phyloP scores from a whole-genome alignment of 2,888 invertebrate species.

The Troglohyphantes excavatus region DNA sequence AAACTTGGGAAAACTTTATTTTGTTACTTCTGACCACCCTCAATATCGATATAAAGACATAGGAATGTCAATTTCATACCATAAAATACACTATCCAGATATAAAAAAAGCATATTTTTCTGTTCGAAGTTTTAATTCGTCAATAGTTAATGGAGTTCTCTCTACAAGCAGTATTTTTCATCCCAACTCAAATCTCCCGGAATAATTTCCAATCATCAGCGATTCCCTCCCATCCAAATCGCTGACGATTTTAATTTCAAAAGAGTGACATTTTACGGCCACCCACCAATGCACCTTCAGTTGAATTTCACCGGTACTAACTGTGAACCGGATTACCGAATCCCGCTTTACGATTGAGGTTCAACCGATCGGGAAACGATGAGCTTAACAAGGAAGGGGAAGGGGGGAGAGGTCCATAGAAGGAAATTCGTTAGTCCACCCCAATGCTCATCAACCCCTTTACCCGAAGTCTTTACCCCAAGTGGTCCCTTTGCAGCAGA shows the following conservation, averaged over 20 bases:
- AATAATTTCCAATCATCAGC: background rate
- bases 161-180: no score
- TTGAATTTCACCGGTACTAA: background rate
- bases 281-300: background rate
- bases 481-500: background rate
- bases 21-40: no score
- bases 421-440: slow-evolving; percentile 50
- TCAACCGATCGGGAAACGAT: slow-evolving; percentile 27
- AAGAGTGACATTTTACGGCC: slow-evolving; percentile 14
- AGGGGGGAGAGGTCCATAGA: background rate
- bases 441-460: slow-evolving; percentile 8
- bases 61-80: no score
- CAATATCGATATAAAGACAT: no score
- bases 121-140: no score
- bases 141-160: no score
- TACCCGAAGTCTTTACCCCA: background rate
- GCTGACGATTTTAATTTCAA: slow-evolving; percentile 47
- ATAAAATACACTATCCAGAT: no score
- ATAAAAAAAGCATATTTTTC: no score
- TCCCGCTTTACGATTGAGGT: slow-evolving; percentile 18
- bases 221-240: slow-evolving; percentile 12
- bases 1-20: no score
- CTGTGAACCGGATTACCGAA: slow-evolving; percentile 19
- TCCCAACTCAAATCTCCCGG: no score
- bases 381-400: slow-evolving; percentile 29